Percentiles rank a stretch among this genome's conserved stretches.
Conservation (phyloP, 2,888 invertebrate species). For the Amaurobius ferox region DNA sequence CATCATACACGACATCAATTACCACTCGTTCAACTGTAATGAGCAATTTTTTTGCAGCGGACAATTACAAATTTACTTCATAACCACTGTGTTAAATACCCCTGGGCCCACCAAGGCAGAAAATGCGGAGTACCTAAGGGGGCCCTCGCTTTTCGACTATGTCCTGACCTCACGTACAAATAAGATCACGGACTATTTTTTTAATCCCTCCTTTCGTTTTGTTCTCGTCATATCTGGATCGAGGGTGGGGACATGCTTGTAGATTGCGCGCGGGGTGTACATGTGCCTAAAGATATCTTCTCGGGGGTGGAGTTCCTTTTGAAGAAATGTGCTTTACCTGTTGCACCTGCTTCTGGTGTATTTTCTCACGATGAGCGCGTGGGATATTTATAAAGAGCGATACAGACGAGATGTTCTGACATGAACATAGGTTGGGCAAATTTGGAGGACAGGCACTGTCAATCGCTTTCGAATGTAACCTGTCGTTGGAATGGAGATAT, state of each 20-base stretch:
- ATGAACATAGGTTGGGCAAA: neutral
- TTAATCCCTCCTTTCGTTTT: neutral
- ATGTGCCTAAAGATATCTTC: slow-evolving; percentile 7
- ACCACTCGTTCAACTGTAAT: neutral
- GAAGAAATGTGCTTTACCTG: slow-evolving; percentile 32
- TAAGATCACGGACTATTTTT: slow-evolving; percentile 58
- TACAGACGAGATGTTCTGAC: neutral
- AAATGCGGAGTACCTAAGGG: neutral
- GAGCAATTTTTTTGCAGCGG: neutral
- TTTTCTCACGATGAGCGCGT: slow-evolving; percentile 28
- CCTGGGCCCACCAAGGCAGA: slow-evolving; percentile 51
- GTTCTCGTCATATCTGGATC: neutral
- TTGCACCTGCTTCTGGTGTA: slow-evolving; percentile 34
- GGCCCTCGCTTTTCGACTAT: neutral
- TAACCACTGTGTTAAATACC: slow-evolving; percentile 40
- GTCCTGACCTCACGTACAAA: slow-evolving; percentile 64
- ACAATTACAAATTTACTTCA: slow-evolving; percentile 44
- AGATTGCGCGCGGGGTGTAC: slow-evolving; percentile 14
- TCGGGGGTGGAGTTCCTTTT: slow-evolving; percentile 33
- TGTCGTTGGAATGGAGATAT: neutral
- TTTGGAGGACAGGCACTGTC: neutral
- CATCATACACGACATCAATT: slow-evolving; percentile 12
- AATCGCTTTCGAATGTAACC: neutral
- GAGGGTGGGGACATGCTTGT: slow-evolving; percentile 19
- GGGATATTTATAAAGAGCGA: neutral